Conservation (phyloP, 2,888 invertebrate species). For the Trichopria drosophilae region DNA sequence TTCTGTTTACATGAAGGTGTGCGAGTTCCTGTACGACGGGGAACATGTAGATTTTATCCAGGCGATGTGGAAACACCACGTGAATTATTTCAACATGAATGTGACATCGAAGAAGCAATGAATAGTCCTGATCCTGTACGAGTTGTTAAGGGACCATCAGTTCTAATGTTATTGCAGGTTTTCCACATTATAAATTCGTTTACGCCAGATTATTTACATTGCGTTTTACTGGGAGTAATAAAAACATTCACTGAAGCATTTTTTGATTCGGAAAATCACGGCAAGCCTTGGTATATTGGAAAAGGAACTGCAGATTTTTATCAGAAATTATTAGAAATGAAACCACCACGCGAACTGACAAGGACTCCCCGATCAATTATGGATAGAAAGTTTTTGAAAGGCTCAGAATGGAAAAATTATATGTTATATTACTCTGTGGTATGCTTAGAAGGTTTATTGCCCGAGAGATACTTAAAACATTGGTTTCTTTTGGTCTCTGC, state of each 20-base stretch:
- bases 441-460: slow-evolving; percentile 21
- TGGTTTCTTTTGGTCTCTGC: slow-evolving; percentile 24
- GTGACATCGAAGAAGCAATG: not conserved
- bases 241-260: slow-evolving; percentile 20
- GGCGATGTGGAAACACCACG: not conserved
- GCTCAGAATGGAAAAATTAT: slow-evolving; percentile 29
- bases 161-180: slow-evolving; percentile 11
- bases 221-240: slow-evolving; percentile 25
- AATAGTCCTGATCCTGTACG: not conserved
- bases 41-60: not conserved
- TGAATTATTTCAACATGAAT: not conserved
- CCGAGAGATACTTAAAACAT: slow-evolving; percentile 22
- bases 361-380: slow-evolving; percentile 13
- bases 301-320: slow-evolving; percentile 4
- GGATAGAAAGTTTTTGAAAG: slow-evolving; percentile 22
- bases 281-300: slow-evolving; percentile 14
- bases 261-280: slow-evolving; percentile 17
- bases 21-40: slow-evolving; percentile 2
- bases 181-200: slow-evolving; percentile 26
- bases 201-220: slow-evolving; percentile 31
- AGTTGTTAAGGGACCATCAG: slow-evolving; percentile 21
- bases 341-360: slow-evolving; percentile 23
- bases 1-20: slow-evolving; percentile 10
- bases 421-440: slow-evolving; percentile 30
- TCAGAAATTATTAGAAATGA: slow-evolving; percentile 11